A percentile compares a stretch with the other conserved stretches of the same genome.
Conservation (phyloP, 2,113 vertebrate species). For the Sceloporus undulatus region DNA sequence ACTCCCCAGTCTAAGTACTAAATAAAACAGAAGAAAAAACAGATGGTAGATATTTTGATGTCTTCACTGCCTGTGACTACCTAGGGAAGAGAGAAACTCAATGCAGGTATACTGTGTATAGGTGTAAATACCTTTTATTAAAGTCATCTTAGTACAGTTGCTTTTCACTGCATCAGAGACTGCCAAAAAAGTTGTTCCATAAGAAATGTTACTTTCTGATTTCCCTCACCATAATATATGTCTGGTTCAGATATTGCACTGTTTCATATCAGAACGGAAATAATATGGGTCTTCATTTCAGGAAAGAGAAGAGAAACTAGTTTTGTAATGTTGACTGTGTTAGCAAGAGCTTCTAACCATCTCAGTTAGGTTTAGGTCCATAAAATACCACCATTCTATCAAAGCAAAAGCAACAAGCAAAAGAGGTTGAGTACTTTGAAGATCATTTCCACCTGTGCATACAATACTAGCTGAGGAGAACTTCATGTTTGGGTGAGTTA, state of each 20-base stretch:
- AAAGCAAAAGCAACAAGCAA: too few relatives aligned
- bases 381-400: too few relatives aligned
- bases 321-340: conserved; percentile 49
- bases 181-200: conserved; percentile 26
- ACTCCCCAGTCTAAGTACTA: conserved; percentile 15
- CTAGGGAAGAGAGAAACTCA: conserved; percentile 17
- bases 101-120: conserved; percentile 21
- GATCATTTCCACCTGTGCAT: too few relatives aligned
- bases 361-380: not conserved
- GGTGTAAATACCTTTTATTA: conserved; percentile 41
- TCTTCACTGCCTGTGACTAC: not conserved
- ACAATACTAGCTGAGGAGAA: too few relatives aligned
- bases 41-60: conserved; percentile 52
- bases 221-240: conserved; percentile 40
- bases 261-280: conserved; percentile 52
- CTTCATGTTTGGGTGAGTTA: too few relatives aligned
- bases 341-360: conserved; percentile 46
- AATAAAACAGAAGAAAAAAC: conserved; percentile 45
- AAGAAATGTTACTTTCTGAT: conserved; percentile 55
- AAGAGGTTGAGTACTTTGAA: too few relatives aligned
- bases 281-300: not conserved
- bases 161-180: not conserved
- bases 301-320: not conserved
- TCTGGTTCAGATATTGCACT: conserved; percentile 60
- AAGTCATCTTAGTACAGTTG: conserved; percentile 11